A percentile compares a stretch with the other conserved stretches of the same genome.
Conservation (phyloP, 2,113 vertebrate species). For the Ammodytes marinus region DNA sequence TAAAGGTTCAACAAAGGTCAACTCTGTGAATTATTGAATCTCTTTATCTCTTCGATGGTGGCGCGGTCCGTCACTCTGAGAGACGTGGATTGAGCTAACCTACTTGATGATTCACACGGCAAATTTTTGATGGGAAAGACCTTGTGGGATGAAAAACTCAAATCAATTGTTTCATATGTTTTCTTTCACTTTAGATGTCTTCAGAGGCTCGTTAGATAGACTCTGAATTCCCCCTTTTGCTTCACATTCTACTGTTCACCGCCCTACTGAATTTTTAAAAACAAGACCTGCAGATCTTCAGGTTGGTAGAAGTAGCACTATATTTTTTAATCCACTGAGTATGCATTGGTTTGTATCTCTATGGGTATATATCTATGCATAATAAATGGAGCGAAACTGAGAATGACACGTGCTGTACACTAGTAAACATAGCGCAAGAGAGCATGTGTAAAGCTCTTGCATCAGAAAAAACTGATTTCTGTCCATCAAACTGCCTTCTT, state of each 20-base stretch:
- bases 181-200: conserved; percentile 62
- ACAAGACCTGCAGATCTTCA: conserved; percentile 58
- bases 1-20: conserved; percentile 69
- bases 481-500: neutral
- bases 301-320: conserved; percentile 30
- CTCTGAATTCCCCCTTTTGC: conserved; percentile 51
- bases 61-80: conserved; percentile 43
- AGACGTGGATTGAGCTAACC: conserved; percentile 35
- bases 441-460: neutral
- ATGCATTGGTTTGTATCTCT: conserved; percentile 47
- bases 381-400: conserved; percentile 58
- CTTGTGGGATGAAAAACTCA: conserved; percentile 48
- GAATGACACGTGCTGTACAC: conserved; percentile 19
- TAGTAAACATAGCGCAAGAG: neutral
- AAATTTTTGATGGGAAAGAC: conserved; percentile 52
- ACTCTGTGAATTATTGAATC: conserved; percentile 72
- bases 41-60: conserved; percentile 41
- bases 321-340: conserved; percentile 61
- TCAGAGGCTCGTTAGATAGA: conserved; percentile 65
- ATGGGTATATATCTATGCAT: conserved; percentile 56
- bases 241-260: conserved; percentile 50
- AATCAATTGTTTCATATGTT: conserved; percentile 61
- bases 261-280: conserved; percentile 64
- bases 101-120: conserved; percentile 63
- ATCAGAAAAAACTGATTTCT: conserved; percentile 11